Percentiles rank a stretch among this genome's conserved stretches.
These are phyloP conservation scores for Eilema sororculum DNA, from an alignment of 2,888 invertebrate genomes.

Conservation along the genomic window DNA sequence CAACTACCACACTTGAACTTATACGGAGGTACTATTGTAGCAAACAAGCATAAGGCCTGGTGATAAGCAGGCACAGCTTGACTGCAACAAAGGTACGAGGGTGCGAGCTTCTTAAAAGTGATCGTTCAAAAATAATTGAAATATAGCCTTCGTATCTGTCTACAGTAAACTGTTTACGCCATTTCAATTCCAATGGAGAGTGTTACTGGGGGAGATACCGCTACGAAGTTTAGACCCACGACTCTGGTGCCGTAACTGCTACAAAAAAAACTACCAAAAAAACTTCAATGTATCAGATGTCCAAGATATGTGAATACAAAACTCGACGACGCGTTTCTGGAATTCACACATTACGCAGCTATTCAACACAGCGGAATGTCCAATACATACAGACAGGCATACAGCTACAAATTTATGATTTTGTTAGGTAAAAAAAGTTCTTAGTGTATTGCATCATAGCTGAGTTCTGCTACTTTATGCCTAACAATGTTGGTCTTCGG, in stretches of 20 bases:
- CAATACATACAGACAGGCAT: not conserved
- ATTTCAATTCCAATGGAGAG: not conserved
- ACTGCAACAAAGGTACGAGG: too few species aligned
- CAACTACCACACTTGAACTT: too few species aligned
- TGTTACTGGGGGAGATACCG: not conserved
- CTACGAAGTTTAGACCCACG: not conserved
- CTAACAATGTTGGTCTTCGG: slow-evolving; percentile 10
- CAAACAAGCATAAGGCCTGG: too few species aligned
- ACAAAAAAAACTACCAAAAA: not conserved
- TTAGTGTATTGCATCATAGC: slow-evolving; percentile 3
- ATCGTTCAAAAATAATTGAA: too few species aligned
- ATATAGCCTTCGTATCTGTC: too few species aligned
- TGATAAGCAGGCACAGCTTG: too few species aligned
- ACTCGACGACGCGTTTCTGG: not conserved
- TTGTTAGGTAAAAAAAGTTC: not conserved
- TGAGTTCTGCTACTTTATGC: not conserved
- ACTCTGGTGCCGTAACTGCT: not conserved
- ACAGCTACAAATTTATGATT: not conserved
- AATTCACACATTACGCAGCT: not conserved
- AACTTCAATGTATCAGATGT: not conserved
- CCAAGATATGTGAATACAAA: not conserved
- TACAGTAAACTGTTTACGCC: too few species aligned
- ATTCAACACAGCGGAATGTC: not conserved
- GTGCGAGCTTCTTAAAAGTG: too few species aligned
- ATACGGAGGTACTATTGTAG: too few species aligned